Percentiles rank a stretch among this genome's conserved stretches.
Conservation (phyloP, 2,888 invertebrate species). For the Mythimna ferrago region DNA sequence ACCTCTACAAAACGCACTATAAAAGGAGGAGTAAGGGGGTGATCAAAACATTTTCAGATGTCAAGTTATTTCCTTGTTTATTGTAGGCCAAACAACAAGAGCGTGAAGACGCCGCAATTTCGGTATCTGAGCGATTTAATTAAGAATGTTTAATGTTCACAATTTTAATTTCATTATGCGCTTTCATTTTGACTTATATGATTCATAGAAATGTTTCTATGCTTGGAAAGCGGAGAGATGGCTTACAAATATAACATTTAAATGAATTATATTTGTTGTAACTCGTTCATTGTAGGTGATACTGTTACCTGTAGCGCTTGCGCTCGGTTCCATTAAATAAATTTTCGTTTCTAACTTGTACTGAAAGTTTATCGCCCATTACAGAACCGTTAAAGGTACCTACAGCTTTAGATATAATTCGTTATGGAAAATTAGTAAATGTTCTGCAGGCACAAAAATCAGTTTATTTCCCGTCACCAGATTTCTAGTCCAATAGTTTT, state of each 20-base stretch:
- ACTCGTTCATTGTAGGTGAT: slow-evolving; percentile 10
- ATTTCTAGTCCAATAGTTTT: background rate
- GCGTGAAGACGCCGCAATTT: slow-evolving; percentile 78
- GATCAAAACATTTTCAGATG: slow-evolving; percentile 34
- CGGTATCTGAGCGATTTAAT: slow-evolving; percentile 74
- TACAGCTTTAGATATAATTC: slow-evolving; percentile 2
- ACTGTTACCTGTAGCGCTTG: slow-evolving; percentile 11
- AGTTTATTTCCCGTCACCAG: background rate
- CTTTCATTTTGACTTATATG: slow-evolving; percentile 70
- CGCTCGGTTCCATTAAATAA: slow-evolving; percentile 24
- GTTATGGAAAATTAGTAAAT: slow-evolving; percentile 9
- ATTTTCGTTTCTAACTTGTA: slow-evolving; percentile 12
- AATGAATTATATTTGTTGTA: slow-evolving; percentile 30
- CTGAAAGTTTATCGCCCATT: slow-evolving; percentile 32
- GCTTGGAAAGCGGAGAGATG: slow-evolving; percentile 60
- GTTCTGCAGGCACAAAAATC: background rate
- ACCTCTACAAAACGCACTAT: slow-evolving; percentile 4
- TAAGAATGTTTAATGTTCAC: slow-evolving; percentile 70
- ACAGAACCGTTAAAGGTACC: slow-evolving; percentile 20
- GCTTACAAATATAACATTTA: slow-evolving; percentile 40
- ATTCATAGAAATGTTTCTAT: slow-evolving; percentile 62
- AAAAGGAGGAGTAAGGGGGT: slow-evolving; percentile 3
- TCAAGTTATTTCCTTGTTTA: slow-evolving; percentile 56
- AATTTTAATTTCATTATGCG: slow-evolving; percentile 70
- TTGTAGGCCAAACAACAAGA: slow-evolving; percentile 74